These are phyloP conservation scores for Diachasma alloeum DNA, from an alignment of 1,140 invertebrate species.

Conservation along the genomic window DNA sequence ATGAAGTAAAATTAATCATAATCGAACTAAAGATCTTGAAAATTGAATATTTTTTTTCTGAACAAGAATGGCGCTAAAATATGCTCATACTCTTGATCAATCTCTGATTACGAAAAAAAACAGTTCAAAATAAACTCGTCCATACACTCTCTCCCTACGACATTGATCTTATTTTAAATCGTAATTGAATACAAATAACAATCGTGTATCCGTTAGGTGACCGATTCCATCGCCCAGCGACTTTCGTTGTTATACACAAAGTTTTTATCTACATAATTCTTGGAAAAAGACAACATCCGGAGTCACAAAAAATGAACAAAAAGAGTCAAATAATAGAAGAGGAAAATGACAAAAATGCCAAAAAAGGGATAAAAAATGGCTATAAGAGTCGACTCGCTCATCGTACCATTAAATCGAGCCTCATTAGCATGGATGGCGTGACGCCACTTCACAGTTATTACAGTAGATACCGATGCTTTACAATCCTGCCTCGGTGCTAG, in stretches of 20 bases:
- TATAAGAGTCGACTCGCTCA: conserved; percentile 30
- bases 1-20: too few species aligned
- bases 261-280: background rate
- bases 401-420: conserved; percentile 49
- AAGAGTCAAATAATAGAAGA: conserved; percentile 5
- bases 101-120: background rate
- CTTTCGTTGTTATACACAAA: conserved; percentile 1
- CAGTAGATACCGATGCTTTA: conserved; percentile 59
- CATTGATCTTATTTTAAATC: background rate
- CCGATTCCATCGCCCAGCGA: background rate
- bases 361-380: conserved; percentile 13
- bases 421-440: conserved; percentile 60
- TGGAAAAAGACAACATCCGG: background rate
- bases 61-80: too few species aligned
- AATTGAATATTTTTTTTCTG: too few species aligned
- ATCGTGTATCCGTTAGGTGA: conserved; percentile 2
- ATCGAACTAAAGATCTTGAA: too few species aligned
- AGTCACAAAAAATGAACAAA: background rate
- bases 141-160: background rate
- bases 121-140: background rate
- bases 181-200: background rate
- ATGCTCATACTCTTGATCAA: background rate
- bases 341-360: background rate
- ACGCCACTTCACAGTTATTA: conserved; percentile 64
- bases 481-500: conserved; percentile 56